Evolutionary conservation across 1,140 invertebrate genomes (phyloP).

Genomic region (Drosophila arawakana): DNA sequence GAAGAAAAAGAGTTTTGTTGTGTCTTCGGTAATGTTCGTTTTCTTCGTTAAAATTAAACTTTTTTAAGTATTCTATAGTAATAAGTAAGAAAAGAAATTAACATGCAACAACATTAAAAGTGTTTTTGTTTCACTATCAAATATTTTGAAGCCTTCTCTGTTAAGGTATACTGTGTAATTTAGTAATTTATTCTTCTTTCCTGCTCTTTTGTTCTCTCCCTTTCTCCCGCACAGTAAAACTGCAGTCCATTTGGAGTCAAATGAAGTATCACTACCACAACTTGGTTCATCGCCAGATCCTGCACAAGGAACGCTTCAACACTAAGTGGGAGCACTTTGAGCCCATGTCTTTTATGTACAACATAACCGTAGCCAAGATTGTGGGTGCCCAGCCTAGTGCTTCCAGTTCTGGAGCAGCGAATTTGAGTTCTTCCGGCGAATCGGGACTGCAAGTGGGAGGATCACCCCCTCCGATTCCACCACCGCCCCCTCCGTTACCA

Average conservation of each 20-base stretch:
- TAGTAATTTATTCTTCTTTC: background rate
- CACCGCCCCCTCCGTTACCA: conserved; percentile 32
- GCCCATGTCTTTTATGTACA: conserved; percentile 83
- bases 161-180: no score
- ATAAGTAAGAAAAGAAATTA: no score
- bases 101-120: no score
- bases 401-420: conserved; percentile 26
- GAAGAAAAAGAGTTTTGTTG: background rate
- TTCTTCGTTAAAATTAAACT: no score
- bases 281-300: conserved; percentile 77
- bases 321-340: conserved; percentile 83
- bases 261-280: conserved; percentile 84
- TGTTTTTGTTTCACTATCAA: no score
- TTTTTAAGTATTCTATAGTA: no score
- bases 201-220: background rate
- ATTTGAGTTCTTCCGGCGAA: background rate
- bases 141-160: background rate
- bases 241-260: conserved; percentile 82
- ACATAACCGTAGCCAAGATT: conserved; percentile 80
- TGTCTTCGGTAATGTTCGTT: no score
- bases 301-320: conserved; percentile 82
- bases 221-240: conserved; percentile 56
- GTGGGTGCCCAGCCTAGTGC: conserved; percentile 61
- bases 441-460: conserved; percentile 13
- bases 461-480: conserved; percentile 14